A percentile compares a stretch with the other conserved stretches of the same genome.
phyloP scores from a whole-genome alignment of 2,797 vertebrate genomes.

The Coracias cyanogaster region DNA sequence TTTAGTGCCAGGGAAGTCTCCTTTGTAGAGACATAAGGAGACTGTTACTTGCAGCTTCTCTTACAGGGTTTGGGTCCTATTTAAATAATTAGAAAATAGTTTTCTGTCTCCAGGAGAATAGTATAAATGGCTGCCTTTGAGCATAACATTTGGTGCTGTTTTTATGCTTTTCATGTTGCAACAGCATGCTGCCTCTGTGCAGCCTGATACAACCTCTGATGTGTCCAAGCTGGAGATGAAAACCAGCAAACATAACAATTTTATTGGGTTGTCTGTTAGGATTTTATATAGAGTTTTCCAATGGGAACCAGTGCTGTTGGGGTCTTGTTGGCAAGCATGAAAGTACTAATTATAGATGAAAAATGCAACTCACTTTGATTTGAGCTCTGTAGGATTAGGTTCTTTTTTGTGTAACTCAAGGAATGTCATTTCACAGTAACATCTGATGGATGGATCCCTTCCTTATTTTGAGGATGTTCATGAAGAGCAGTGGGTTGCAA shows the following conservation, averaged over 20 bases:
- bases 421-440: neutral
- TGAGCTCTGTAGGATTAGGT: neutral
- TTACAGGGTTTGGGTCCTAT: neutral
- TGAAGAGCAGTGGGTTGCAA: neutral
- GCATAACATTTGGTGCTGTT: constrained; percentile 27
- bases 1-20: constrained; percentile 36
- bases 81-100: constrained; percentile 62
- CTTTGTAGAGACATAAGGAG: constrained; percentile 29
- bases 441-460: neutral
- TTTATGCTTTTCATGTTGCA: constrained; percentile 30
- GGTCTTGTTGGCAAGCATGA: neutral
- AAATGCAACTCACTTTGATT: neutral
- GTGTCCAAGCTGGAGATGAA: neutral
- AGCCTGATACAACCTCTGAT: neutral
- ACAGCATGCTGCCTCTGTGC: neutral
- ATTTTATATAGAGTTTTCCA: neutral
- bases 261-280: neutral
- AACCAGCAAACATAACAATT: neutral
- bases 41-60: constrained; percentile 17
- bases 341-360: neutral
- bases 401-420: neutral
- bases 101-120: constrained; percentile 28
- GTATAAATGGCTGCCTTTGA: constrained; percentile 34
- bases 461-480: neutral
- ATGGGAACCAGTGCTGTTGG: neutral